Base-by-base conservation (phyloP, 2,113 vertebrate species). In the Calypte anna region DNA sequence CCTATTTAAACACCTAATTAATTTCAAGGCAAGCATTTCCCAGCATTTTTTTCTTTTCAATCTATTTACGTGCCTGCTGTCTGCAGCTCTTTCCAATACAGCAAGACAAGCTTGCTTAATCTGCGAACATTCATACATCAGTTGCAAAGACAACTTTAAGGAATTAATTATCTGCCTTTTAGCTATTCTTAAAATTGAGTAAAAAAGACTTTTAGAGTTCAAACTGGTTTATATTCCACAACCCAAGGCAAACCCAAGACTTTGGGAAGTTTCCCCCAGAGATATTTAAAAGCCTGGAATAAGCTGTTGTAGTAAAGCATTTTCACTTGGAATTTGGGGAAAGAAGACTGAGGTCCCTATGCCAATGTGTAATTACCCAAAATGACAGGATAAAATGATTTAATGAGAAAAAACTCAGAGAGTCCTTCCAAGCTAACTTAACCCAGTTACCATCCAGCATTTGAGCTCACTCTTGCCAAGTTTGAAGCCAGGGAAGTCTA, bases 1-100 rank as follows among this genome's bases (percentile, higher is more conserved):
- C 33, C 57, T 75, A 9, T 78, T 93, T 78, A 91, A 93, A 75
- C 30, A 81, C 28, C 31, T 53, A 90, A 93, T 90, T 93, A 81
- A 93, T 80, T 91, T 91, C 38, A 82, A 25, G 57, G 61, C 43
- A 93, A 82, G 64, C 11, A 86, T 81, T 91, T 90, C 36, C 48
- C 31, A 70, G 23, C 20, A 59, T 19, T 78, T 91, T 82, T 80
- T 90, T 54, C 36, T 88, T 94, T 59, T 66, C 64, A 61, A 10
- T 69, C 67, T 77, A 31, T 93, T 91, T 86, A 73, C 4, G 3
- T n/a, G 22, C 30, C 76, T 88, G 62, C 28, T 84, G 20, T 73
- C 69, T 73, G 66, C 31, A 87, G 54, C 3, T 5, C 53, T 83
- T 70, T 76, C 44, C 61, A 58, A 46, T 66, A 50, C 7, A 91